Percentiles rank a stretch among this genome's conserved stretches.
phyloP scores from a whole-genome alignment of 2,797 vertebrate species.

The Falco rusticolus region DNA sequence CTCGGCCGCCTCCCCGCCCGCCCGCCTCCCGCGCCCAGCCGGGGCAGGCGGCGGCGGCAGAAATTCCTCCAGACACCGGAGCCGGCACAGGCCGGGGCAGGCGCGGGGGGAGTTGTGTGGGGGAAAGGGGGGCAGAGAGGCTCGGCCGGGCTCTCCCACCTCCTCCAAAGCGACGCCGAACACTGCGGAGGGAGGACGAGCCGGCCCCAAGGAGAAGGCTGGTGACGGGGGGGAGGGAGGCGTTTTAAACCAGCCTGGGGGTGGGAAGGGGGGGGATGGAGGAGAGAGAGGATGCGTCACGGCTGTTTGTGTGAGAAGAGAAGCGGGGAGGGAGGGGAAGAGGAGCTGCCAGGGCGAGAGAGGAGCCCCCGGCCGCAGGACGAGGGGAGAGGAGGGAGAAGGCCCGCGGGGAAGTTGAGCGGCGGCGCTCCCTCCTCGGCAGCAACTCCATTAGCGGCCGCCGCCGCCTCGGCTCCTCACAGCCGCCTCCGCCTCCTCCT shows the following conservation, averaged over 20 bases:
- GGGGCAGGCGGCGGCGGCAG: slow-evolving; percentile 15
- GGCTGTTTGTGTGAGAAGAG: slow-evolving; percentile 28
- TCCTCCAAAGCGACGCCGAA: not conserved
- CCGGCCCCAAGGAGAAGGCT: slow-evolving; percentile 34
- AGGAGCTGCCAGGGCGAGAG: not conserved
- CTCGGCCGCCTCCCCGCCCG: slow-evolving; percentile 33
- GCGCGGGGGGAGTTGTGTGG: not conserved
- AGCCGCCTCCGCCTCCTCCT: not conserved
- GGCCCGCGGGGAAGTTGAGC: slow-evolving; percentile 25
- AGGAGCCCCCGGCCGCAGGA: not conserved
- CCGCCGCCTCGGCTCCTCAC: not conserved
- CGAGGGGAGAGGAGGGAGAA: not conserved
- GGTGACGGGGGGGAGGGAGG: slow-evolving; percentile 22
- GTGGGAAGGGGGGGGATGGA: not conserved
- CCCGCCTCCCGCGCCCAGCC: slow-evolving; percentile 11
- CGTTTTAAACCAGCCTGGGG: slow-evolving; percentile 33
- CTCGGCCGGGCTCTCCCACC: not conserved
- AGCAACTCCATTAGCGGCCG: slow-evolving; percentile 84
- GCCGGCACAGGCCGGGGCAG: slow-evolving; percentile 11
- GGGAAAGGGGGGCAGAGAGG: not conserved
- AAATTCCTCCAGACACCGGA: slow-evolving; percentile 71
- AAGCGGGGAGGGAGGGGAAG: not conserved
- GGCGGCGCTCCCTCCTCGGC: not conserved
- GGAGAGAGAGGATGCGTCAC: slow-evolving; percentile 45
- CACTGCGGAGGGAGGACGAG: slow-evolving; percentile 6